Conservation (phyloP, 2,888 invertebrate genomes). For the Melinopterus prodromus region DNA sequence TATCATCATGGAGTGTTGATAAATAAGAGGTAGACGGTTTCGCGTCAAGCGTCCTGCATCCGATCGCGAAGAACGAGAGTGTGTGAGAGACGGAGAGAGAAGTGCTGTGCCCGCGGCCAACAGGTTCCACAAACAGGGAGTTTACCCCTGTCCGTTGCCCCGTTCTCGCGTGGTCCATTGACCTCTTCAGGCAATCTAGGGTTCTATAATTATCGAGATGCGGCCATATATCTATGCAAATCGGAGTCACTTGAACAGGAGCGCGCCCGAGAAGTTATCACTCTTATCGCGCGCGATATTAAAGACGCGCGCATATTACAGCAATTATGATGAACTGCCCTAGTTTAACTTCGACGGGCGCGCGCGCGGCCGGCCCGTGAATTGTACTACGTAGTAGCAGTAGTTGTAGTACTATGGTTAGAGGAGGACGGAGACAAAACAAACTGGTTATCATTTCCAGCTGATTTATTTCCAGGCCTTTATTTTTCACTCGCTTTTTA, state of each 20-base stretch:
- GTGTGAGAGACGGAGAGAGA: constrained; percentile 19
- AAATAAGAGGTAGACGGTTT: constrained; percentile 25
- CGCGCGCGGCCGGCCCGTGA: constrained; percentile 49
- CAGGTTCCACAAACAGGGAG: constrained; percentile 41
- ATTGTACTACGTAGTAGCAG: constrained; percentile 58
- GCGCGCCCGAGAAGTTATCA: constrained; percentile 4
- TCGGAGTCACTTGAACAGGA: constrained; percentile 29
- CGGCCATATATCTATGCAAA: constrained; percentile 42
- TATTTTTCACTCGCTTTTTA: neutral
- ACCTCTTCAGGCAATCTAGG: constrained; percentile 49
- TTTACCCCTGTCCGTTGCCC: constrained; percentile 50
- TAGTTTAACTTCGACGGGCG: constrained; percentile 41
- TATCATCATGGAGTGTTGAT: constrained; percentile 17
- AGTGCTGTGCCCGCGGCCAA: constrained; percentile 39
- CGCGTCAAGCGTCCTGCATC: neutral
- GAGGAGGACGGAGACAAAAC: constrained; percentile 54
- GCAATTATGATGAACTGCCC: constrained; percentile 37
- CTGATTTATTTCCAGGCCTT: constrained; percentile 49
- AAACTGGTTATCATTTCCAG: constrained; percentile 60
- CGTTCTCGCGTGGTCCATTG: constrained; percentile 48
- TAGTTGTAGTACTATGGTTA: constrained; percentile 58
- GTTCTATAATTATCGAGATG: constrained; percentile 47
- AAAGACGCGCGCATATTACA: neutral
- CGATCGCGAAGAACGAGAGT: neutral
- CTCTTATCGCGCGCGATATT: neutral